Evolutionary conservation across 2,888 invertebrate species (phyloP), one percentile per base, ranked within the genome.

Genomic region (Cylindroiulus punctatus): DNA sequence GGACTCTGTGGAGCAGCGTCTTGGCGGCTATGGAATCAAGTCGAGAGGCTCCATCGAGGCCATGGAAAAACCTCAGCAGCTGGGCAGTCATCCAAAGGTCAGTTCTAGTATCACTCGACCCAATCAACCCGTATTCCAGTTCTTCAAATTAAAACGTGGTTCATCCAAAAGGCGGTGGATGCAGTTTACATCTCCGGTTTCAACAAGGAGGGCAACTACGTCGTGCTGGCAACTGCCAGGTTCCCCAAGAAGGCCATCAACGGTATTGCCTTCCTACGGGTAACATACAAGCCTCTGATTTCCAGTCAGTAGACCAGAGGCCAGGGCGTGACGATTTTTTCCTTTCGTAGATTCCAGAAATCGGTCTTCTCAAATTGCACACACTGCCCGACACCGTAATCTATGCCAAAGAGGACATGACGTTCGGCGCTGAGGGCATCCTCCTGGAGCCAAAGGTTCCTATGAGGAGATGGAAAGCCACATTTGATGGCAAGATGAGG

Each of bases 151-250:
- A 17, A 4, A 12, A 17, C 47, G 0, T 17, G 17, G 36, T 47
- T 47, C 14, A 47, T 44, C 47, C 86, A n/a, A 40, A 90, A 94
- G 94, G 94, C 94, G 1, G 95, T 95, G 88, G 96, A 96, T 90
- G 95, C 95, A 5, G 94, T 95, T 0, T 95, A 95, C 90, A 95
- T 96, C 90, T 94, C 95, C 91, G 94, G 93, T 0, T 93, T 93
- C 44, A 93, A 93, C 88, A 90, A 91, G 85, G 92, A 93, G 17
- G 95, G 95, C 0, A 91, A 93, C 57, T 95, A 94, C 89, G 90
- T 95, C 42, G 93, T 94, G 88, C 92, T 93, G 0, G 95, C 95
- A 0, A 92, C 93, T 88, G 95, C 95, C 89, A 90, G 94, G 19
- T 91, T 95, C 5, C 93, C 94, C 0, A 91, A 93, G 88, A 94